Evolutionary conservation across 2,888 invertebrate species (phyloP).

Genomic region (Stenichneumon culpator): DNA sequence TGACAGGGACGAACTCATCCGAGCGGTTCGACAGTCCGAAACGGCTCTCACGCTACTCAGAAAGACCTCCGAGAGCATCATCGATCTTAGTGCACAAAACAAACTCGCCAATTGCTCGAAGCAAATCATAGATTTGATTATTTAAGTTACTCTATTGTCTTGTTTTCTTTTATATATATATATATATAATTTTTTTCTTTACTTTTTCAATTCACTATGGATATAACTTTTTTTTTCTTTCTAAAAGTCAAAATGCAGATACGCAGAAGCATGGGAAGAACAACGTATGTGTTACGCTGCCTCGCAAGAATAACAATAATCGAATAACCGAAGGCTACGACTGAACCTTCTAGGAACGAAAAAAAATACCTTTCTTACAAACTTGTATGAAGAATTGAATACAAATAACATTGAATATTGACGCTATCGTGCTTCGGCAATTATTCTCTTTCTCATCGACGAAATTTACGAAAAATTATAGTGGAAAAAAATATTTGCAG

Average conservation of each 20-base stretch:
- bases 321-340: slow-evolving; percentile 28
- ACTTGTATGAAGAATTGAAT: slow-evolving; percentile 42
- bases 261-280: not conserved
- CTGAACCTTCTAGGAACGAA: slow-evolving; percentile 39
- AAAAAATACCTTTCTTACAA: slow-evolving; percentile 35
- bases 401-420: slow-evolving; percentile 32
- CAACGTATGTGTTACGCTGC: slow-evolving; percentile 28
- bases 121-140: slow-evolving; percentile 81
- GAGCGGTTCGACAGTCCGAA: slow-evolving; percentile 77
- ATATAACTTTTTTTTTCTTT: slow-evolving; percentile 12
- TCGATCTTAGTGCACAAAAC: slow-evolving; percentile 69
- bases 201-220: slow-evolving; percentile 7
- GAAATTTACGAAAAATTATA: not conserved
- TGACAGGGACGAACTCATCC: slow-evolving; percentile 76
- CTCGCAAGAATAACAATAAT: slow-evolving; percentile 46
- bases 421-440: not conserved
- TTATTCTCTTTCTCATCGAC: not conserved
- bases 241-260: slow-evolving; percentile 14
- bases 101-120: slow-evolving; percentile 81
- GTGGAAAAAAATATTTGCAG: slow-evolving; percentile 65
- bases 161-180: not conserved
- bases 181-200: not conserved
- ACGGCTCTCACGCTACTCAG: slow-evolving; percentile 74
- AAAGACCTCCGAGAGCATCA: slow-evolving; percentile 76
- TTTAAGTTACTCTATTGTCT: slow-evolving; percentile 68